A percentile compares a stretch with the other conserved stretches of the same genome.
These are phyloP conservation scores for Ferrisia virgata DNA, from an alignment of 2,888 invertebrate genomes.

Conservation along the genomic window DNA sequence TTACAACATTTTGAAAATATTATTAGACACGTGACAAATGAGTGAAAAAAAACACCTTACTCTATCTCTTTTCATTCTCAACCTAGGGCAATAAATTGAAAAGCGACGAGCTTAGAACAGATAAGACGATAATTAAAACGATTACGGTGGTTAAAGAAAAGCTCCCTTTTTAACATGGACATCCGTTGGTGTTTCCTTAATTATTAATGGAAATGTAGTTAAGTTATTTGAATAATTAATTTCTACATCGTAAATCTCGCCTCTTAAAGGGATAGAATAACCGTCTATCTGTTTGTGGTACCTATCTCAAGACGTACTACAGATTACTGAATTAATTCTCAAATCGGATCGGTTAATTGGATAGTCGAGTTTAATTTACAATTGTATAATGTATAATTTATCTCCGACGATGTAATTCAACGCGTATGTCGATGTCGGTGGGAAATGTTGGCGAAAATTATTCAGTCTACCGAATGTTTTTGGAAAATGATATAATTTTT, in stretches of 20 bases:
- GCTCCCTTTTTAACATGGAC: conserved; percentile 36
- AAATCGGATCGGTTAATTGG: neutral
- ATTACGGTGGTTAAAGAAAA: conserved; percentile 27
- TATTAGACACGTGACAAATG: no score
- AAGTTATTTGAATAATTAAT: conserved; percentile 43
- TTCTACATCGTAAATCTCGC: conserved; percentile 23
- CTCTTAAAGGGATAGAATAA: conserved; percentile 22
- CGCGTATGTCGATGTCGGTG: no score
- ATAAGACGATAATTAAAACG: conserved; percentile 34
- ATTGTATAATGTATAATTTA: neutral
- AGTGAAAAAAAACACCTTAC: no score
- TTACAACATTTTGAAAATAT: no score
- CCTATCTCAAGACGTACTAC: neutral
- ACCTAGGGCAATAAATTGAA: conserved; percentile 15
- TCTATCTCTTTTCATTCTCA: neutral
- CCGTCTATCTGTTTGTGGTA: neutral
- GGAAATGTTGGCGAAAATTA: no score
- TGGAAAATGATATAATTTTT: no score
- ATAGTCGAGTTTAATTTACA: neutral
- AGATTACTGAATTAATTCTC: neutral
- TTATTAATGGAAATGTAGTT: conserved; percentile 43
- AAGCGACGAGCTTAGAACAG: neutral
- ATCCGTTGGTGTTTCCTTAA: conserved; percentile 34
- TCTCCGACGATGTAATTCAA: no score
- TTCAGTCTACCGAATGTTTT: no score